These are phyloP conservation scores for Eupleurogrammus muticus DNA, from an alignment of 2,797 vertebrate species.

Conservation along the genomic window DNA sequence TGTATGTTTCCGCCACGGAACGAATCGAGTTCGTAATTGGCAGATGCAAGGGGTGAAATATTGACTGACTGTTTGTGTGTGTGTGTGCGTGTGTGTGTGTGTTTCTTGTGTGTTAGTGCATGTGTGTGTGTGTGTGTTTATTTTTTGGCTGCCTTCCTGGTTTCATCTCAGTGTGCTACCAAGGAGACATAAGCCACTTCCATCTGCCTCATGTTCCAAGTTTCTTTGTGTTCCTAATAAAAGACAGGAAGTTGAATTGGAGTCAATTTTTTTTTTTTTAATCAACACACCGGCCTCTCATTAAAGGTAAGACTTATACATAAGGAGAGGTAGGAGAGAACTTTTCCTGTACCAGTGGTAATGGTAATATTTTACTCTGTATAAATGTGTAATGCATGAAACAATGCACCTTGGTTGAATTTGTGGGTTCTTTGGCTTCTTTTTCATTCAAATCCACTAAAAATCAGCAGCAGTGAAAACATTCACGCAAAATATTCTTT, in stretches of 20 bases:
- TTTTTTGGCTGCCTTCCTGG: constrained; percentile 81
- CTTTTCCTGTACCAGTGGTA: no score
- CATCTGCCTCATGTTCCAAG: constrained; percentile 84
- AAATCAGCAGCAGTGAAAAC: no score
- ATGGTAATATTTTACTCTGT: no score
- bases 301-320: constrained; percentile 53
- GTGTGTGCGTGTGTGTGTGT: constrained; percentile 22
- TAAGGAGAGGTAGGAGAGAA: constrained; percentile 23
- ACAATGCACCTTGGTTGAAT: no score
- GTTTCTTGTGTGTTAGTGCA: constrained; percentile 15
- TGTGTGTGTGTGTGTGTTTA: constrained; percentile 49
- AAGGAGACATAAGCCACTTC: constrained; percentile 86
- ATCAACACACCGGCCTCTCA: constrained; percentile 59
- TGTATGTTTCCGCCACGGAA: constrained; percentile 77
- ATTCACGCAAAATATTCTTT: no score
- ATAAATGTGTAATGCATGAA: no score
- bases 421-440: no score
- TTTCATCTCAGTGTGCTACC: constrained; percentile 82
- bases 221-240: constrained; percentile 82
- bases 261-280: constrained; percentile 65
- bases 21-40: constrained; percentile 78
- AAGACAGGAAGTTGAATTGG: constrained; percentile 78
- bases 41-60: constrained; percentile 80
- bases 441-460: no score
- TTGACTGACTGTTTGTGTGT: constrained; percentile 58